Evolutionary conservation across 1,140 invertebrate species (phyloP).

Genomic region (Saccostrea cuccullata): DNA sequence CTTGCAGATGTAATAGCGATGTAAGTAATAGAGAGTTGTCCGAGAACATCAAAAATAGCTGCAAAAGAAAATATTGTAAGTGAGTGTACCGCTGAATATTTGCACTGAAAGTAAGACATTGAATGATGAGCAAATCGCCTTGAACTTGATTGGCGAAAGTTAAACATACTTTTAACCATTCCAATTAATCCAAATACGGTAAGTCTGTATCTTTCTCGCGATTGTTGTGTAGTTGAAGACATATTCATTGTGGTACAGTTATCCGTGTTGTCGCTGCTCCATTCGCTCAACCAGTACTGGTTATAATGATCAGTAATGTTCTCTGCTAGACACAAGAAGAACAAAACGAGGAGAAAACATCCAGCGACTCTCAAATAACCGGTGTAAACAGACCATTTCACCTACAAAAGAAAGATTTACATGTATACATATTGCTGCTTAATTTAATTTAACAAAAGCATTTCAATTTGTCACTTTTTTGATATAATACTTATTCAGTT

Average conservation of each 20-base stretch:
- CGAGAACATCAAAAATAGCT: background rate
- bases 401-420: background rate
- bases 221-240: background rate
- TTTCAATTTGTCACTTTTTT: too few relatives aligned
- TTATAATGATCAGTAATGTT: background rate
- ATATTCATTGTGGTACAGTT: background rate
- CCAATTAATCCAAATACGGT: background rate
- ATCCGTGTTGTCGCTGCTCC: background rate
- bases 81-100: background rate
- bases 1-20: background rate
- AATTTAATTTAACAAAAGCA: too few relatives aligned
- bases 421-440: background rate
- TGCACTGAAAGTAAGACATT: background rate
- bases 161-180: background rate
- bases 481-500: background rate
- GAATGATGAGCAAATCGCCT: background rate
- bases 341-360: background rate
- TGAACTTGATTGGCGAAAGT: background rate
- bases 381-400: background rate
- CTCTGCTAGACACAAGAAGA: background rate
- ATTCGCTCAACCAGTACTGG: conserved; percentile 7
- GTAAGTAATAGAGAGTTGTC: background rate
- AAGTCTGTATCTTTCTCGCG: background rate
- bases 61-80: background rate
- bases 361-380: background rate